These are phyloP conservation scores for Choristoneura rosaceana DNA, from an alignment of 2,888 invertebrate genomes.

Conservation along the genomic window DNA sequence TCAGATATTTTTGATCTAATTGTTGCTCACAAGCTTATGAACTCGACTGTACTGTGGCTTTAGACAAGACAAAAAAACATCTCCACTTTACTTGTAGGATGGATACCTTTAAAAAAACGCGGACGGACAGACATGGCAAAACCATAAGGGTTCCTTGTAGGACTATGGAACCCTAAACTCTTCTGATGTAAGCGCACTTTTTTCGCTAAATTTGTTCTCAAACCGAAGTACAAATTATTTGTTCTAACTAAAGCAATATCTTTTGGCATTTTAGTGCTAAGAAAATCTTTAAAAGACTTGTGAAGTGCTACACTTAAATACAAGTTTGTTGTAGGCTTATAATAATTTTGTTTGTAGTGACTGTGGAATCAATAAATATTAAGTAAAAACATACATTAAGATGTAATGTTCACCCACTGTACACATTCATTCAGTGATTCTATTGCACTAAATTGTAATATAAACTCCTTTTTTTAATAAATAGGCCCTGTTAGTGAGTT, in stretches of 20 bases:
- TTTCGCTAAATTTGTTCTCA: constrained; percentile 42
- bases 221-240: constrained; percentile 55
- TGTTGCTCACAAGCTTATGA: too few relatives aligned
- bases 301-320: constrained; percentile 12
- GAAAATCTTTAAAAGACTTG: background rate
- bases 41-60: too few relatives aligned
- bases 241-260: constrained; percentile 44
- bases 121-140: too few relatives aligned
- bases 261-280: constrained; percentile 28
- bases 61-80: too few relatives aligned
- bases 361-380: constrained; percentile 38
- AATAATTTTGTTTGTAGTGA: constrained; percentile 41
- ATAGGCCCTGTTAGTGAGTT: constrained; percentile 69
- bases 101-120: too few relatives aligned
- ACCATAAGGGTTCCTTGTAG: too few relatives aligned
- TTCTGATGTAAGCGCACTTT: background rate
- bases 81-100: too few relatives aligned
- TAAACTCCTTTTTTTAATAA: constrained; percentile 72
- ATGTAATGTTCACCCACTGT: constrained; percentile 74
- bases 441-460: constrained; percentile 79
- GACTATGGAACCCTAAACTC: background rate
- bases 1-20: too few relatives aligned
- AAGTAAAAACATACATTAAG: constrained; percentile 67
- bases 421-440: constrained; percentile 76
- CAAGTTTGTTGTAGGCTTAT: constrained; percentile 19